Evolutionary conservation across 2,888 invertebrate species (phyloP).

Genomic region (Cheilosia vulpina): DNA sequence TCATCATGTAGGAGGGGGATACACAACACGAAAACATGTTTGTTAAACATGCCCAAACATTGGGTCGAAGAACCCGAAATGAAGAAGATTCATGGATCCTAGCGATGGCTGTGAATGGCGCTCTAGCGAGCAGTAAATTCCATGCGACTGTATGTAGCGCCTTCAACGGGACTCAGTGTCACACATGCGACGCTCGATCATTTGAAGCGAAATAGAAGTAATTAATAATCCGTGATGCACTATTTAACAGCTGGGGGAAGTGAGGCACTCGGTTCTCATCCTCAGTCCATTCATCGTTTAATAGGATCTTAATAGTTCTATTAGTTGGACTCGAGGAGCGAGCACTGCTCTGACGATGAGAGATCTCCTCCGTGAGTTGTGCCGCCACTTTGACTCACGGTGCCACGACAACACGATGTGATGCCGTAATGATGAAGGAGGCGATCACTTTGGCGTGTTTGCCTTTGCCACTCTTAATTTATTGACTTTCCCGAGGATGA

Average conservation of each 20-base stretch:
- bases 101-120: slow-evolving; percentile 52
- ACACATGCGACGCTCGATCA: slow-evolving; percentile 33
- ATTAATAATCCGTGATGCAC: slow-evolving; percentile 76
- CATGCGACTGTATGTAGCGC: slow-evolving; percentile 36
- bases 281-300: slow-evolving; percentile 50
- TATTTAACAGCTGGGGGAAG: slow-evolving; percentile 75
- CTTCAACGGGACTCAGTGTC: slow-evolving; percentile 18
- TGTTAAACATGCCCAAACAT: slow-evolving; percentile 69
- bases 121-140: slow-evolving; percentile 58
- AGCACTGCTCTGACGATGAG: slow-evolving; percentile 1
- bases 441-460: slow-evolving; percentile 67
- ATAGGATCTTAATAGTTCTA: slow-evolving; percentile 76
- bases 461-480: slow-evolving; percentile 65
- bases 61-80: slow-evolving; percentile 35
- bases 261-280: slow-evolving; percentile 11
- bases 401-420: slow-evolving; percentile 22
- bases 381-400: slow-evolving; percentile 66
- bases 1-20: neutral
- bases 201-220: slow-evolving; percentile 71
- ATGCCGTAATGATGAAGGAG: slow-evolving; percentile 59
- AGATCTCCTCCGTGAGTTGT: slow-evolving; percentile 30
- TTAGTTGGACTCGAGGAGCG: slow-evolving; percentile 47
- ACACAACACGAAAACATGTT: slow-evolving; percentile 55
- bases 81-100: slow-evolving; percentile 64
- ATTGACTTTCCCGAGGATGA: slow-evolving; percentile 74